phyloP scores from a whole-genome alignment of 2,888 invertebrate genomes.

The Chloroclystis v-ata region DNA sequence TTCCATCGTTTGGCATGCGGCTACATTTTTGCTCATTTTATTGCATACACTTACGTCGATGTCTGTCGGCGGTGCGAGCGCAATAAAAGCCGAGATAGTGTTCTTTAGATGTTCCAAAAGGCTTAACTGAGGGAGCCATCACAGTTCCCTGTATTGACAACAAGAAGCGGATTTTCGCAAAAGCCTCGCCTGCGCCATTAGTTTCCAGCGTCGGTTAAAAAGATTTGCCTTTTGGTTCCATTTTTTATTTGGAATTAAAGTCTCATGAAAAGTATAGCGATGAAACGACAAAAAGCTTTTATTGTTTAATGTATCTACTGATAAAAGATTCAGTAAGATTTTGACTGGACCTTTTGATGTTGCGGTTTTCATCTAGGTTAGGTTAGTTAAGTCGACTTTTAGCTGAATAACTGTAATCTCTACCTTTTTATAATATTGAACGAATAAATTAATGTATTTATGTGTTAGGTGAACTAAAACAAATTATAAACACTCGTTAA shows the following conservation, averaged over 20 bases:
- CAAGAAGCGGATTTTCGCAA: slow-evolving; percentile 75
- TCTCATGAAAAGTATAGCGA: slow-evolving; percentile 61
- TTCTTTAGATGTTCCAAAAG: slow-evolving; percentile 68
- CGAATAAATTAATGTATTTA: too few species aligned
- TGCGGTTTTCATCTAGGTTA: too few species aligned
- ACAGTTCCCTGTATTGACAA: slow-evolving; percentile 76
- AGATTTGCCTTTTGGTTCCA: slow-evolving; percentile 71
- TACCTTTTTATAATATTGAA: too few species aligned
- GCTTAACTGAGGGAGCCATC: slow-evolving; percentile 74
- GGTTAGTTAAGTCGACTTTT: too few species aligned
- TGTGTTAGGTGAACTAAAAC: too few species aligned
- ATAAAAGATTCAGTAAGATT: slow-evolving; percentile 16
- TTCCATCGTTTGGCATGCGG: slow-evolving; percentile 41
- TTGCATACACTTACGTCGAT: slow-evolving; percentile 52
- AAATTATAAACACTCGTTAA: too few species aligned
- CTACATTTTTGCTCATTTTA: slow-evolving; percentile 45
- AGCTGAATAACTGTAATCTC: too few species aligned
- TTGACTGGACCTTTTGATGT: too few species aligned
- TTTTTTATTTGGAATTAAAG: slow-evolving; percentile 68
- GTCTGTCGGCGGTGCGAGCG: slow-evolving; percentile 50
- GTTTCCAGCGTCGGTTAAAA: slow-evolving; percentile 77
- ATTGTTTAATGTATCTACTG: slow-evolving; percentile 23
- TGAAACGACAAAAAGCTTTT: slow-evolving; percentile 44
- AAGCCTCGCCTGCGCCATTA: slow-evolving; percentile 77
- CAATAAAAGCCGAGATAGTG: slow-evolving; percentile 72